phyloP scores from a whole-genome alignment of 2,113 vertebrate genomes.

The Hippocampus abdominalis region DNA sequence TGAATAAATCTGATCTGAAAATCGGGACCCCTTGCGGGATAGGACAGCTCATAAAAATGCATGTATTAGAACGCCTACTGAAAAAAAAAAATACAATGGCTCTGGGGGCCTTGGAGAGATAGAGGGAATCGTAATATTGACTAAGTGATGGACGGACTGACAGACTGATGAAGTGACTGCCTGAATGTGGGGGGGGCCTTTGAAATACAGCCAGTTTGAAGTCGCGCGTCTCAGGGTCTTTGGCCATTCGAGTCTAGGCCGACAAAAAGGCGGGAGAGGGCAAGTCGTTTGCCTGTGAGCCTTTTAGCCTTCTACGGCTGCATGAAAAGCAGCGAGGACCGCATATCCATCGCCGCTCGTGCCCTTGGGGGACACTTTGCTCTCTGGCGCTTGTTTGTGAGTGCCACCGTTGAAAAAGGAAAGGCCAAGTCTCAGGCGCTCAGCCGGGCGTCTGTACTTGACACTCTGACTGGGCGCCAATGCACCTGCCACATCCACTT shows the following conservation, averaged over 20 bases:
- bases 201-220: constrained; percentile 67
- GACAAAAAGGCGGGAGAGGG: constrained; percentile 53
- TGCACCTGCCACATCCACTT: constrained; percentile 46
- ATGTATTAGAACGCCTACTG: constrained; percentile 60
- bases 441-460: constrained; percentile 35
- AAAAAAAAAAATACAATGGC: constrained; percentile 52
- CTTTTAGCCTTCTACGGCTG: constrained; percentile 53
- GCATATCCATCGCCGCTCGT: constrained; percentile 32
- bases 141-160: constrained; percentile 60
- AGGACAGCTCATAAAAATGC: constrained; percentile 59
- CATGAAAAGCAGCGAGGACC: constrained; percentile 57
- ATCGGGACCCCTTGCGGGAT: constrained; percentile 46
- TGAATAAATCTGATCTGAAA: constrained; percentile 53
- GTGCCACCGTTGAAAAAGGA: constrained; percentile 38
- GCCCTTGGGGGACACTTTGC: constrained; percentile 47
- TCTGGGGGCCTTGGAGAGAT: constrained; percentile 51
- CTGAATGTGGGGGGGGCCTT: constrained; percentile 40
- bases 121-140: constrained; percentile 61
- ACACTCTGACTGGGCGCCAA: constrained; percentile 34
- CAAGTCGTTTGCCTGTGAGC: constrained; percentile 46
- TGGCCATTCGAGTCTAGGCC: constrained; percentile 48
- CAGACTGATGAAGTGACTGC: constrained; percentile 53
- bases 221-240: constrained; percentile 55
- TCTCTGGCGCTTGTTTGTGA: constrained; percentile 33
- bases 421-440: constrained; percentile 37